A percentile compares a stretch with the other conserved stretches of the same genome.
Conservation (phyloP, 2,888 invertebrate species). For the Uloborus plumipes region DNA sequence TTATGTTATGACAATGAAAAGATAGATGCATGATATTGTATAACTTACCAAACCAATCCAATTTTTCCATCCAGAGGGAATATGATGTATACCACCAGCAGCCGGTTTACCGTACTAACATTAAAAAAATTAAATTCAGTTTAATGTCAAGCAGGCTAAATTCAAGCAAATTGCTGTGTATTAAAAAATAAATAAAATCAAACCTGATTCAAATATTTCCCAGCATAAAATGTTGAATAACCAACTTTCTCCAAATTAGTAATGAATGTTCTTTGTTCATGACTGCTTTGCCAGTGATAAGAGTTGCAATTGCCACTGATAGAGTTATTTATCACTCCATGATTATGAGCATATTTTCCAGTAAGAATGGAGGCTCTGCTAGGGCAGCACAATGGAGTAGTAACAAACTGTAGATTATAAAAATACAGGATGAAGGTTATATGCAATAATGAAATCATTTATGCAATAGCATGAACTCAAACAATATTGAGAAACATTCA, state of each 20-base stretch:
- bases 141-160: background rate
- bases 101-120: constrained; percentile 77
- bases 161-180: background rate
- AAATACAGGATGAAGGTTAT: background rate
- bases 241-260: constrained; percentile 77
- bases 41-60: constrained; percentile 82
- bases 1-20: no score
- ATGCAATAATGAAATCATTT: constrained; percentile 1
- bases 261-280: constrained; percentile 81
- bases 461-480: background rate
- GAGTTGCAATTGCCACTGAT: constrained; percentile 83
- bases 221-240: constrained; percentile 90
- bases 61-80: constrained; percentile 88
- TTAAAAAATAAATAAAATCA: constrained; percentile 30
- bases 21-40: background rate
- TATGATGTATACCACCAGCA: constrained; percentile 77
- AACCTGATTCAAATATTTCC: constrained; percentile 93
- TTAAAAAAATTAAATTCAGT: constrained; percentile 38
- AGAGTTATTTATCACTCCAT: constrained; percentile 83
- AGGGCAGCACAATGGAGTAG: constrained; percentile 90
- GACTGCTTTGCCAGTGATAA: constrained; percentile 77
- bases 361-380: constrained; percentile 89
- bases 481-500: no score
- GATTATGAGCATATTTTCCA: constrained; percentile 88
- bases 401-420: constrained; percentile 79